Evolutionary conservation across 2,113 vertebrate species (phyloP).

Genomic region (Ceratotherium simum): DNA sequence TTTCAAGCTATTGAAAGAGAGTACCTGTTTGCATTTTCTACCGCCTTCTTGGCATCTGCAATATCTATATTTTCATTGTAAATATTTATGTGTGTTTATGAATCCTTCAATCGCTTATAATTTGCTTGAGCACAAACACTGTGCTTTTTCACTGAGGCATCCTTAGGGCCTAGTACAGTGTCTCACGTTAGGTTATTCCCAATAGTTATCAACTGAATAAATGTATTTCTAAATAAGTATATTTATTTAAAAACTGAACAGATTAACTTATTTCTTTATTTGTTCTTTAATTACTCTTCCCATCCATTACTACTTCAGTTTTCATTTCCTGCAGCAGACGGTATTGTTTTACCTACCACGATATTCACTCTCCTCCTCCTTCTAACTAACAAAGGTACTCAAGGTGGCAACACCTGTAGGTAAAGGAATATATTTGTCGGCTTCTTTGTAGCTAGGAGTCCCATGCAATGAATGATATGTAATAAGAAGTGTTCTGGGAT

Average conservation of each 20-base stretch:
- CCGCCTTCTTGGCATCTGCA: not conserved
- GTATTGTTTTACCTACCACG: not conserved
- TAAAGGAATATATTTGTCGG: not conserved
- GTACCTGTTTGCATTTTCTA: not conserved
- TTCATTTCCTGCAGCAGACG: not conserved
- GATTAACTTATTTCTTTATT: not conserved
- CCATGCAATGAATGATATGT: too few species aligned
- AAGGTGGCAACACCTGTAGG: not conserved
- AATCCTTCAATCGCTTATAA: not conserved
- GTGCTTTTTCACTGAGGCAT: not conserved
- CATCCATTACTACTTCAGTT: not conserved
- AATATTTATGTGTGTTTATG: not conserved
- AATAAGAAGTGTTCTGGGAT: not conserved
- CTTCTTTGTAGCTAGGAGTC: not conserved
- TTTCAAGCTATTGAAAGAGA: not conserved
- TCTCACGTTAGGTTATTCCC: not conserved
- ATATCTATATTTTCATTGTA: not conserved
- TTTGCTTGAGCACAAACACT: not conserved
- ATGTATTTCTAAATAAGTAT: not conserved
- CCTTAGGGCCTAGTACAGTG: not conserved
- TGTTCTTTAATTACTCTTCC: not conserved
- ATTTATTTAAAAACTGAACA: not conserved
- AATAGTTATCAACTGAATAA: not conserved
- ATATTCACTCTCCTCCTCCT: accelerated
- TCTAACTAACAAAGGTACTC: not conserved